Conservation (phyloP, 2,888 invertebrate species). For the Tricholauxania praeusta region DNA sequence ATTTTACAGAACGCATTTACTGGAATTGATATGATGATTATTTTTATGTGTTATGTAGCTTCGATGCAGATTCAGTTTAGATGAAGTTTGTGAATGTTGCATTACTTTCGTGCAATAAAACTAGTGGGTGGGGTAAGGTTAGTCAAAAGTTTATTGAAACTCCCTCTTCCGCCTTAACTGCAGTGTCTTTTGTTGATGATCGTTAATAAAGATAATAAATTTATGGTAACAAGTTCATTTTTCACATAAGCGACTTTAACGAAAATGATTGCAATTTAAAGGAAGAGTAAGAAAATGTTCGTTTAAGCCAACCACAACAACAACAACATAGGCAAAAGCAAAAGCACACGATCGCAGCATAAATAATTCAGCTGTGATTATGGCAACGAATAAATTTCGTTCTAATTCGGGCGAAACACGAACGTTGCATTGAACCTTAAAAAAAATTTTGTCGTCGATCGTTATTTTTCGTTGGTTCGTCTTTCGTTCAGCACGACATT, state of each 20-base stretch:
- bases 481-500: slow-evolving; percentile 28
- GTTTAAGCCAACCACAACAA: slow-evolving; percentile 11
- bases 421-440: slow-evolving; percentile 26
- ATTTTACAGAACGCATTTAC: too few species aligned
- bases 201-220: slow-evolving; percentile 27
- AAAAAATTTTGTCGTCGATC: slow-evolving; percentile 30
- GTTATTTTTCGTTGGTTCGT: background rate
- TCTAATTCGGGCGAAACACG: slow-evolving; percentile 56
- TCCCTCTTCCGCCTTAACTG: too few species aligned
- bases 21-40: too few species aligned
- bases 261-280: slow-evolving; percentile 37
- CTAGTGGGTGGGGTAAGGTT: too few species aligned
- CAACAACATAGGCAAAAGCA: slow-evolving; percentile 7
- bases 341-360: slow-evolving; percentile 47
- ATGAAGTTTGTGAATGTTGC: too few species aligned
- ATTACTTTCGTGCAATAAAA: too few species aligned
- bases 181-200: background rate
- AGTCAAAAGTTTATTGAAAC: too few species aligned
- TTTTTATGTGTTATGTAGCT: too few species aligned
- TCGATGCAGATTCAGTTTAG: too few species aligned
- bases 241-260: background rate
- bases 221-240: slow-evolving; percentile 27
- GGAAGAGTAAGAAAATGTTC: background rate
- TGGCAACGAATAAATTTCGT: slow-evolving; percentile 54
- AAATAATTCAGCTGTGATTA: slow-evolving; percentile 56